Percentiles rank a stretch among this genome's conserved stretches.
Conservation (phyloP, 2,113 vertebrate genomes). For the Motacilla alba region DNA sequence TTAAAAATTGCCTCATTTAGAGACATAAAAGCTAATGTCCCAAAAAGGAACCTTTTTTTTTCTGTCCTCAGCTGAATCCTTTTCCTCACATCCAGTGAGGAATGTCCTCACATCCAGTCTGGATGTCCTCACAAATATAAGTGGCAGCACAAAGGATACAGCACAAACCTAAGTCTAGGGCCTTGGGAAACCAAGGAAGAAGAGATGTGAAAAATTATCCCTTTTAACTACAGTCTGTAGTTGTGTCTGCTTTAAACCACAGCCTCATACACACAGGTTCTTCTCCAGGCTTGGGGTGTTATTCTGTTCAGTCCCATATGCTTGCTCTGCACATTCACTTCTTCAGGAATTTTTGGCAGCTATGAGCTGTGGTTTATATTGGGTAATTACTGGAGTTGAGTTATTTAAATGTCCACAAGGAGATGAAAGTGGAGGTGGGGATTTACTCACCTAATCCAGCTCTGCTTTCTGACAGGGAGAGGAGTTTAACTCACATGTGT, state of each 20-base stretch:
- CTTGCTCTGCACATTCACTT: conserved; percentile 23
- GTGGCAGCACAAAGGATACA: background rate
- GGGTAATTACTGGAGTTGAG: background rate
- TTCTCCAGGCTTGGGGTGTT: background rate
- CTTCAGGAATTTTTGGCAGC: conserved; percentile 33
- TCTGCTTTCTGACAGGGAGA: background rate
- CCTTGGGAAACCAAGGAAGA: background rate
- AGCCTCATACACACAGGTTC: background rate
- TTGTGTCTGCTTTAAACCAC: background rate
- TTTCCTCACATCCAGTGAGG: background rate
- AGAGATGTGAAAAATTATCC: background rate
- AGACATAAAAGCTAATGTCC: accelerated
- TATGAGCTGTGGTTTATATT: background rate
- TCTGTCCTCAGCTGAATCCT: background rate
- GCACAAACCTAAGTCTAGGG: background rate
- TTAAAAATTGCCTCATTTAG: background rate
- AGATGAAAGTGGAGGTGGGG: conserved; percentile 14
- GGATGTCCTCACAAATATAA: background rate
- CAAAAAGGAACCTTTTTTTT: background rate
- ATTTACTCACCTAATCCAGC: background rate
- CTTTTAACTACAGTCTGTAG: background rate
- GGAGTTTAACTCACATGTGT: background rate
- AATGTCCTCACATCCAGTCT: too few relatives aligned
- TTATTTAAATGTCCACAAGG: conserved; percentile 14
- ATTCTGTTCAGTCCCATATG: background rate